Evolutionary conservation across 2,797 vertebrate species (phyloP).

Genomic region (Microhierax caerulescens): DNA sequence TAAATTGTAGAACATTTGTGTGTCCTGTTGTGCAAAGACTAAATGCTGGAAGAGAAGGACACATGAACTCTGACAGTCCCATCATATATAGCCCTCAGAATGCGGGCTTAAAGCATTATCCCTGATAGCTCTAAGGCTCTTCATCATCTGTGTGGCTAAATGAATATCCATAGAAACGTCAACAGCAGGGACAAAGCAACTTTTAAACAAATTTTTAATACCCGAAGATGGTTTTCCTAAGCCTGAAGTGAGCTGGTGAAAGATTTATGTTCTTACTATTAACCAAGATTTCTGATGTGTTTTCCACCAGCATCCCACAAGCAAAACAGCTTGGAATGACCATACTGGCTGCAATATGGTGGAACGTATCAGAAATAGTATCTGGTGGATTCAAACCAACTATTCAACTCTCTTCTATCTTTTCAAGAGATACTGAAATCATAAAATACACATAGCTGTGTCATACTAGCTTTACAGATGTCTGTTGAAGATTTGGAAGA

Average conservation of each 20-base stretch:
- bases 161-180: not conserved
- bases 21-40: not conserved
- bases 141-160: not conserved
- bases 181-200: not conserved
- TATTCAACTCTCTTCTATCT: not conserved
- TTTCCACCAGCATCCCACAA: not conserved
- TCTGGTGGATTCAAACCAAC: not conserved
- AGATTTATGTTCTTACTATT: not conserved
- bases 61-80: not conserved
- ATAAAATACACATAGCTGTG: not conserved
- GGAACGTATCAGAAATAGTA: not conserved
- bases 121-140: not conserved
- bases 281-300: not conserved
- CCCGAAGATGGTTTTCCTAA: not conserved
- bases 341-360: not conserved
- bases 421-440: not conserved
- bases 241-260: not conserved
- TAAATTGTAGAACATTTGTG: not conserved
- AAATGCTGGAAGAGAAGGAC: not conserved
- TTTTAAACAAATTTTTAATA: not conserved
- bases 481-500: not conserved
- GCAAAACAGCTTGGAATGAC: not conserved
- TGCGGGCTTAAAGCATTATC: not conserved
- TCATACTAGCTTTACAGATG: not conserved
- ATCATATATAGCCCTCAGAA: not conserved